Percentiles rank a stretch among this genome's conserved stretches.
phyloP scores from a whole-genome alignment of 1,140 invertebrate genomes.

The Drosophila navojoa region DNA sequence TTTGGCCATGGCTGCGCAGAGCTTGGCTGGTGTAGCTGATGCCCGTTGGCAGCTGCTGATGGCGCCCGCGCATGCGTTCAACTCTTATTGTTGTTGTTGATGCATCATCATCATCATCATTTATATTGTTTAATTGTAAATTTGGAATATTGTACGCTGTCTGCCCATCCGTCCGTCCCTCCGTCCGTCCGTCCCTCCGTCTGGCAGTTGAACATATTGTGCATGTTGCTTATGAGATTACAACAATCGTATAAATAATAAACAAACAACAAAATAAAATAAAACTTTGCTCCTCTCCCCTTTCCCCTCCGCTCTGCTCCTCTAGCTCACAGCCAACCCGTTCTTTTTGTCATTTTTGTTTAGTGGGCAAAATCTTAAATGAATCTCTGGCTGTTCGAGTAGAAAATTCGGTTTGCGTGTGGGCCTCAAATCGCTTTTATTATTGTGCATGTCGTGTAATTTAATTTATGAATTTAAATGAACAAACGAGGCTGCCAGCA shows the following conservation, averaged over 20 bases:
- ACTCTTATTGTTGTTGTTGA: slow-evolving; percentile 24
- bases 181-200: slow-evolving; percentile 5
- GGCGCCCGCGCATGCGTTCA: slow-evolving; percentile 78
- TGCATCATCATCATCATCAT: slow-evolving; percentile 53
- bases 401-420: slow-evolving; percentile 64
- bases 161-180: background rate
- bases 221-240: slow-evolving; percentile 75
- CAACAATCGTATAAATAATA: slow-evolving; percentile 76
- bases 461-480: slow-evolving; percentile 81
- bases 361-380: slow-evolving; percentile 59
- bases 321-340: slow-evolving; percentile 9
- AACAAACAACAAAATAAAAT: slow-evolving; percentile 38
- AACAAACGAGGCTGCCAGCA: slow-evolving; percentile 55
- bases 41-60: slow-evolving; percentile 71
- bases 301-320: slow-evolving; percentile 7
- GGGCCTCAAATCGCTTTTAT: slow-evolving; percentile 81
- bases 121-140: slow-evolving; percentile 76
- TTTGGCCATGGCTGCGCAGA: slow-evolving; percentile 60
- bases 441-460: slow-evolving; percentile 82
- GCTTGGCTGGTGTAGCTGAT: slow-evolving; percentile 25
- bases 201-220: slow-evolving; percentile 54
- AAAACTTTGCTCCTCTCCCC: slow-evolving; percentile 2
- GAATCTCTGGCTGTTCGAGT: slow-evolving; percentile 53
- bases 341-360: slow-evolving; percentile 41
- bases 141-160: slow-evolving; percentile 43